Base-by-base conservation (phyloP, 92 coral and sea anemone species). In the Zoanthus solanderi region DNA sequence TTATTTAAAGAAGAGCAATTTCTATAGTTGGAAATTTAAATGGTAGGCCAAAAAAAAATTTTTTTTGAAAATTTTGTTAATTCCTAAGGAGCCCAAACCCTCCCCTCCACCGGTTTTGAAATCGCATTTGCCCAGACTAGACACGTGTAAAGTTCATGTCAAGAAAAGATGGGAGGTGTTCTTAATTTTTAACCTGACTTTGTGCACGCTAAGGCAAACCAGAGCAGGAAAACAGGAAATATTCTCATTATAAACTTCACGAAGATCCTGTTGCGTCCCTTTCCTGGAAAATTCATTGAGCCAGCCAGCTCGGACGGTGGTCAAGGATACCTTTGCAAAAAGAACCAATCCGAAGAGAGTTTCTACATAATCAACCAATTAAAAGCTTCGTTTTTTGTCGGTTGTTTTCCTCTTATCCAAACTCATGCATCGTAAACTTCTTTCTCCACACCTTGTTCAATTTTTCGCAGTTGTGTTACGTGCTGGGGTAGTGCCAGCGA, bases 361-460 rank as follows among this genome's bases (percentile, higher is more conserved):
- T 75, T 57, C 73, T 31, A 63, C 45, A 44, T 30, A 37, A 53
- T 61, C 10, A 47, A 50, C 98, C 98, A 94, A 93, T 94, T 72
- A 87, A 13, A 93, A 61, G 52, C 61, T 58, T 71, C 78, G 93
- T 90, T 93, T 90, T 93, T 84, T 86, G 75, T 88, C 34, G 78
- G 37, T 57, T 42, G 17, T 75, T 32, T 61, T 81, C 75, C 77
- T 78, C 63, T 63, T 76, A 57, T 74, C 92, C 81, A 93, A 78
- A 81, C 94, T 83, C 92, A 91, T 91, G 98, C 89, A 83, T 84
- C 85, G 85, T 9, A 60, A 46, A 86, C 34, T 72, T 69, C 46
- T 23, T 57, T 18, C 84, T 5, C 15, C 71, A 50, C 52, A 12
- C 45, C 78, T 32, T 58, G 61, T 71, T 52, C 18, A 80, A 1